These are phyloP conservation scores for Pteruthius melanotis DNA, from an alignment of 2,113 vertebrate species.

Conservation along the genomic window DNA sequence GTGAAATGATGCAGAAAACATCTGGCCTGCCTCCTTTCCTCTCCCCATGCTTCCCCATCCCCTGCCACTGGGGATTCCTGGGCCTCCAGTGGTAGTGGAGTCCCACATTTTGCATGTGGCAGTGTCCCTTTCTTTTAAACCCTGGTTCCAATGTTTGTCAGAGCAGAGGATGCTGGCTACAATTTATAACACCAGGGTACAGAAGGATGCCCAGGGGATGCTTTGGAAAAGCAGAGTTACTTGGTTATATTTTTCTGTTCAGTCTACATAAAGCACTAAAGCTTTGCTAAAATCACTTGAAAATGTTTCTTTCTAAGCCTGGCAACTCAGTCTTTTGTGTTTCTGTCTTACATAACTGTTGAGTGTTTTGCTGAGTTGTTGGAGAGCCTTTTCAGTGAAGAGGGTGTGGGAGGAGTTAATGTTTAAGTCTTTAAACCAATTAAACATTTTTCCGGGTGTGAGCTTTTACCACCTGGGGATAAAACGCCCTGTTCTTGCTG, in stretches of 20 bases:
- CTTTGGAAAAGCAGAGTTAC: not conserved
- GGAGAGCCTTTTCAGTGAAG: not conserved
- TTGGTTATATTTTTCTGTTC: not conserved
- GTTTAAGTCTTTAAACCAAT: slow-evolving; percentile 36
- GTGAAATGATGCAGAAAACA: not conserved
- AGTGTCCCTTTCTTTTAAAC: not conserved
- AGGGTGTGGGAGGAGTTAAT: not conserved
- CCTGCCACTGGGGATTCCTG: not conserved
- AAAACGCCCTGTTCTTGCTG: not conserved
- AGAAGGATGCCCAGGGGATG: not conserved
- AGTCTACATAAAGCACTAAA: not conserved
- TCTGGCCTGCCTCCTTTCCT: not conserved
- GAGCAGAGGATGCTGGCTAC: not conserved
- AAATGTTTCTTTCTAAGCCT: not conserved
- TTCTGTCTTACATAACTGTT: not conserved
- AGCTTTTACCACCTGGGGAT: slow-evolving; percentile 15
- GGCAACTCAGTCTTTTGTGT: rapidly evolving
- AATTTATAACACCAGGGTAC: rapidly evolving
- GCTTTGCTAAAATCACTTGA: not conserved
- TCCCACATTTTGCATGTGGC: not conserved
- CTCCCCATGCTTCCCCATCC: not conserved
- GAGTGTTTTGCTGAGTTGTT: not conserved
- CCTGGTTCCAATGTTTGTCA: rapidly evolving
- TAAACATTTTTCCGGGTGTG: not conserved
- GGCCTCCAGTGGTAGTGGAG: too few species aligned